These are phyloP conservation scores for Stratiomys singularior DNA, from an alignment of 2,888 invertebrate genomes.

Conservation along the genomic window DNA sequence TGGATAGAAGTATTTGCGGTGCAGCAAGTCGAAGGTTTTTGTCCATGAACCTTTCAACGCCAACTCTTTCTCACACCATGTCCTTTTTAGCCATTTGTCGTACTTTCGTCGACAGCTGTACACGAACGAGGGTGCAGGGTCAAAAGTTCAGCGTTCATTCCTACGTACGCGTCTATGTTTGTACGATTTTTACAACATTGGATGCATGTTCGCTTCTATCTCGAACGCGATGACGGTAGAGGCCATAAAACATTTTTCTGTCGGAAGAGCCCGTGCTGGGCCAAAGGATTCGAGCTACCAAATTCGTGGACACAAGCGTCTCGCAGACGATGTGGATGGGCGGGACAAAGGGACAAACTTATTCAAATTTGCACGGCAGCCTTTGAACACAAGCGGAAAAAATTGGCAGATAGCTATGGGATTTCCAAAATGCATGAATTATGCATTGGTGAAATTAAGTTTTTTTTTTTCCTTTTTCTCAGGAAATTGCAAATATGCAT, in stretches of 20 bases:
- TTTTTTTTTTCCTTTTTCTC: slow-evolving; percentile 7
- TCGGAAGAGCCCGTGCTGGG: not conserved
- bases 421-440: slow-evolving; percentile 15
- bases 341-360: not conserved
- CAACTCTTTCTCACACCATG: too few species aligned
- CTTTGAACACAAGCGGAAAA: not conserved
- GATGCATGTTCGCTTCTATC: not conserved
- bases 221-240: not conserved
- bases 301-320: too few species aligned
- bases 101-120: too few species aligned
- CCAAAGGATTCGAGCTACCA: too few species aligned
- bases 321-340: not conserved
- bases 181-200: slow-evolving; percentile 7
- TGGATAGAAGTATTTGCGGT: too few species aligned
- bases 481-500: not conserved
- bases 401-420: not conserved
- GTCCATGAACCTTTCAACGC: too few species aligned
- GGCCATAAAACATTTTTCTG: slow-evolving; percentile 22
- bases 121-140: too few species aligned
- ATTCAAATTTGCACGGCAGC: not conserved
- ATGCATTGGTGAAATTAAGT: slow-evolving; percentile 30
- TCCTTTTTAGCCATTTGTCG: too few species aligned
- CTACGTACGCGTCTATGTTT: not conserved
- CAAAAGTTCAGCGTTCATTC: not conserved
- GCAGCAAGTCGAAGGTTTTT: too few species aligned